phyloP scores from a whole-genome alignment of 2,797 vertebrate species.

The Moxostoma hubbsi region DNA sequence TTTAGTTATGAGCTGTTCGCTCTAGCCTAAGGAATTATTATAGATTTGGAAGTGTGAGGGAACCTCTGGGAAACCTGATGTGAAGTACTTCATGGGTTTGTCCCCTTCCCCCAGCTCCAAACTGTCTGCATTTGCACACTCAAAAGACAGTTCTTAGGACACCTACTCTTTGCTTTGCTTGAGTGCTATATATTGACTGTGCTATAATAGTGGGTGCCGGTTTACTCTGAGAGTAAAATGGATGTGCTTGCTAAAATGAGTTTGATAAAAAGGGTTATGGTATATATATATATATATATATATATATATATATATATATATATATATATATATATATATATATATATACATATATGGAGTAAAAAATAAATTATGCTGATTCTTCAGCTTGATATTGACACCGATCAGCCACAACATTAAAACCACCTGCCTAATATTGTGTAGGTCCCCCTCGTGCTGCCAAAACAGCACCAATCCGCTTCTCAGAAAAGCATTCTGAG shows the following conservation, averaged over 20 bases:
- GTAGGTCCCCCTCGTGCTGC: no score
- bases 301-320: no score
- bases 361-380: no score
- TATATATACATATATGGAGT: no score
- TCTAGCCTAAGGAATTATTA: neutral
- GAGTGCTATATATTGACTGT: neutral
- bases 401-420: no score
- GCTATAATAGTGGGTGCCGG: neutral
- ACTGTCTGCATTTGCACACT: neutral
- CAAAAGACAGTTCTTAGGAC: neutral
- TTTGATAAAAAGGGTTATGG: neutral
- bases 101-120: neutral
- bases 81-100: slow-evolving; percentile 26
- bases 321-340: no score
- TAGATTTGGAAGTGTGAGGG: neutral
- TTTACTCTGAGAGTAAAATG: neutral
- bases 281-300: no score
- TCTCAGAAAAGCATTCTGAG: no score
- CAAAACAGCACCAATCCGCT: no score
- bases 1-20: neutral
- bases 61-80: slow-evolving; percentile 34
- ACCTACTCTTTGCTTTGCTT: neutral
- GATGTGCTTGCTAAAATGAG: neutral
- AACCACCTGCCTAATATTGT: no score
- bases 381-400: no score